These are phyloP conservation scores for Leptinotarsa tumamoca DNA, from an alignment of 2,888 invertebrate species.

Conservation along the genomic window DNA sequence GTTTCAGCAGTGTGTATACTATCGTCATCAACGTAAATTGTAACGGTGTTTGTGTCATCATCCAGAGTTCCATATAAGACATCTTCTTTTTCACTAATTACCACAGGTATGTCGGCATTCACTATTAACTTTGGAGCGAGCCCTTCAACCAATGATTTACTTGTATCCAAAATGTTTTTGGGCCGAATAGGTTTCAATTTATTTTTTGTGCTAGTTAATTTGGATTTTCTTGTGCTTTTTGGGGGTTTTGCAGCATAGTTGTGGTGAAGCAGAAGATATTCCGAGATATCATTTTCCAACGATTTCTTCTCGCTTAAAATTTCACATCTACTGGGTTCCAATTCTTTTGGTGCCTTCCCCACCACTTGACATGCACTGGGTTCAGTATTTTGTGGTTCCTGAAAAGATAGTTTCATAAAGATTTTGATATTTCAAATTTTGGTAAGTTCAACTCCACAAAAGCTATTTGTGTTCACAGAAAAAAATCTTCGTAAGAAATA, in stretches of 20 bases:
- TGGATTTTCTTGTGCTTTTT: conserved; percentile 24
- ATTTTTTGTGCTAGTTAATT: conserved; percentile 27
- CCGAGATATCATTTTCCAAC: conserved; percentile 58
- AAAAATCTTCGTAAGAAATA: not conserved
- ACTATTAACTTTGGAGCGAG: conserved; percentile 1
- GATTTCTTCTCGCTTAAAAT: conserved; percentile 48
- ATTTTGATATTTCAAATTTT: not conserved
- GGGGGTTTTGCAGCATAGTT: conserved; percentile 60
- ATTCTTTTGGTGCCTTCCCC: conserved; percentile 86
- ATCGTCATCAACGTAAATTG: conserved; percentile 72
- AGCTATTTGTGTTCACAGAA: not conserved
- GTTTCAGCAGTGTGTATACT: conserved; percentile 31
- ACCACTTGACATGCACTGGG: conserved; percentile 79
- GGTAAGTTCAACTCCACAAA: not conserved
- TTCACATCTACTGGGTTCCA: conserved; percentile 82
- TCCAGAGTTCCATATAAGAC: conserved; percentile 79
- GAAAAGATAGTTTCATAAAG: conserved; percentile 42
- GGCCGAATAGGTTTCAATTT: conserved; percentile 50
- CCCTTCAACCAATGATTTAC: conserved; percentile 21
- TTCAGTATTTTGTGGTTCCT: conserved; percentile 67
- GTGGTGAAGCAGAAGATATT: conserved; percentile 62
- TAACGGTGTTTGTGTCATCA: conserved; percentile 79
- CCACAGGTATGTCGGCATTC: not conserved
- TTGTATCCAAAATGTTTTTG: conserved; percentile 46
- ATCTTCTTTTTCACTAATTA: conserved; percentile 51